These are phyloP conservation scores for Latrodectus hesperus DNA, from an alignment of 2,888 invertebrate genomes.

Conservation along the genomic window DNA sequence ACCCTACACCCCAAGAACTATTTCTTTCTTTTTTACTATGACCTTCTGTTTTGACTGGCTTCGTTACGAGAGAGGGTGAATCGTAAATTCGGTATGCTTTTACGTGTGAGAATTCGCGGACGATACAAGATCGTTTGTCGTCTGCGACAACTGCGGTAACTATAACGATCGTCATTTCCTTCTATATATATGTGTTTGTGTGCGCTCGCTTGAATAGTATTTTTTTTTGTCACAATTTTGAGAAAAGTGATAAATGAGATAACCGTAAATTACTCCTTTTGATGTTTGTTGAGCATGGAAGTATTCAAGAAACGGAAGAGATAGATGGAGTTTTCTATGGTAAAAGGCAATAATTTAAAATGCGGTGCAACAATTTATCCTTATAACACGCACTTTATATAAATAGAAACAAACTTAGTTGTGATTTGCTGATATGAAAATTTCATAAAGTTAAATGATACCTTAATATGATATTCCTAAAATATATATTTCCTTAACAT, in stretches of 20 bases:
- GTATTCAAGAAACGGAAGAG: background rate
- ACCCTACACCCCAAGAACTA: constrained; percentile 43
- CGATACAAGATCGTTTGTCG: constrained; percentile 66
- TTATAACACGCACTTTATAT: no score
- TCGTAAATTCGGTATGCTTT: constrained; percentile 60
- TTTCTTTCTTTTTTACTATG: constrained; percentile 18
- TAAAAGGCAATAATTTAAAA: no score
- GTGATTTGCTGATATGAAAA: no score
- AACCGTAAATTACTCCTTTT: background rate
- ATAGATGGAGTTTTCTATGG: no score
- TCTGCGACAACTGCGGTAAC: constrained; percentile 55
- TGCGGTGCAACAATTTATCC: no score
- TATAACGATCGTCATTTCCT: constrained; percentile 30
- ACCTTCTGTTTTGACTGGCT: constrained; percentile 63
- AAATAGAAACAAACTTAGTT: no score
- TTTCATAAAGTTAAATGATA: no score
- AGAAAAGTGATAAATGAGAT: background rate
- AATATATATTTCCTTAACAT: no score
- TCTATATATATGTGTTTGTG: constrained; percentile 14
- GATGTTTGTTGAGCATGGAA: background rate
- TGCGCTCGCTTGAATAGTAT: constrained; percentile 30
- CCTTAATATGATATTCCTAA: no score
- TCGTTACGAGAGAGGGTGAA: constrained; percentile 24
- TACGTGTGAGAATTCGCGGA: constrained; percentile 53
- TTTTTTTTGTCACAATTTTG: background rate